A percentile compares a stretch with the other conserved stretches of the same genome.
Conservation (phyloP, 2,888 invertebrate species). For the Amitus sp. region DNA sequence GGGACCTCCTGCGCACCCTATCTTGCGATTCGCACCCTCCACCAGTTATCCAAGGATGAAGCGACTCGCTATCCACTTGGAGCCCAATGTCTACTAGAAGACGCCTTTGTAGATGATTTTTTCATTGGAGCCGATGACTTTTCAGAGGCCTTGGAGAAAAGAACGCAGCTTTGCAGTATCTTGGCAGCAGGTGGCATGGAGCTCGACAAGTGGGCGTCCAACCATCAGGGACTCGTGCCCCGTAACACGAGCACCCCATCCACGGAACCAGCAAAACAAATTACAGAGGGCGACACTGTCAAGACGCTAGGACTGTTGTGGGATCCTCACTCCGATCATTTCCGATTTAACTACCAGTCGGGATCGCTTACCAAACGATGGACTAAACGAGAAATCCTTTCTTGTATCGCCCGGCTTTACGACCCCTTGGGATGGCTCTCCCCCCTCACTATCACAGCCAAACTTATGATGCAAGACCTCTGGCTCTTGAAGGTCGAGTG, state of each 20-base stretch:
- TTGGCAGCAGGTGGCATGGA: not conserved
- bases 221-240: not conserved
- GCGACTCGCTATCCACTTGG: not conserved
- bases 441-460: constrained; percentile 19
- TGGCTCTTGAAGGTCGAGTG: constrained; percentile 18
- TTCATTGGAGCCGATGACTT: constrained; percentile 19
- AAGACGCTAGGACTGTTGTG: constrained; percentile 26
- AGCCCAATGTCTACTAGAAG: not conserved
- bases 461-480: constrained; percentile 31
- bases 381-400: not conserved
- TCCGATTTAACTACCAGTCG: not conserved
- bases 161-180: not conserved
- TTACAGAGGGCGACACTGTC: constrained; percentile 6
- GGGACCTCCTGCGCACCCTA: not conserved
- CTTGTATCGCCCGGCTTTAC: constrained; percentile 16
- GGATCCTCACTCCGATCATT: constrained; percentile 12
- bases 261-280: not conserved
- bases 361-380: not conserved
- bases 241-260: not conserved
- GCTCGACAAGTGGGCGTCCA: not conserved
- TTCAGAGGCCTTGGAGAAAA: not conserved
- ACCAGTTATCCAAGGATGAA: constrained; percentile 1
- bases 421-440: constrained; percentile 32
- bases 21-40: not conserved
- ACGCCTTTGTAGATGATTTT: constrained; percentile 1